These are phyloP conservation scores for Triops longicaudatus DNA, from an alignment of 1,140 invertebrate species.

Conservation along the genomic window DNA sequence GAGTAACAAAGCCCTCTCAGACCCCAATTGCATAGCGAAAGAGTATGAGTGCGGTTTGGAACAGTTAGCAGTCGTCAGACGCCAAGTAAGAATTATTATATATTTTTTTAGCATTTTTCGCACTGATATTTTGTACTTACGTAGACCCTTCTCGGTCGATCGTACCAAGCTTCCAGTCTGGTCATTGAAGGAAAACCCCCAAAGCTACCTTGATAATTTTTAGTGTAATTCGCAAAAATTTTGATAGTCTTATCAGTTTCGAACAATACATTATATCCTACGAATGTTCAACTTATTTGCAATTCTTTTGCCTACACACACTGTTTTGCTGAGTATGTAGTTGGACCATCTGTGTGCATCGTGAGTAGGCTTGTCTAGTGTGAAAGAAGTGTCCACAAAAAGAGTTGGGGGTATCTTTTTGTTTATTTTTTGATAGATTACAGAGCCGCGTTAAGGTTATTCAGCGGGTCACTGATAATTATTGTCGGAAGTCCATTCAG, in stretches of 20 bases:
- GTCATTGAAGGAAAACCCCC: background rate
- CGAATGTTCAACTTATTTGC: background rate
- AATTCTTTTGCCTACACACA: background rate
- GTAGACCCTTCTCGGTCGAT: background rate
- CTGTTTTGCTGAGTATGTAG: background rate
- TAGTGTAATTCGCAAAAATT: background rate
- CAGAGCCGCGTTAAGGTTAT: background rate
- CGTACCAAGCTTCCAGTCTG: background rate
- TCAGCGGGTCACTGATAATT: background rate
- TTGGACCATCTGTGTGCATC: slow-evolving; percentile 16
- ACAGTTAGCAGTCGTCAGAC: slow-evolving; percentile 20
- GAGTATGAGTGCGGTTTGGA: background rate
- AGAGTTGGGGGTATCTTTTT: background rate
- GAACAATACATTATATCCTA: slow-evolving; percentile 6
- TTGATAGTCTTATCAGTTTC: background rate
- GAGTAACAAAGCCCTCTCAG: slow-evolving; percentile 17
- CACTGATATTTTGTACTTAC: background rate
- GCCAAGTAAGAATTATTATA: slow-evolving; percentile 19
- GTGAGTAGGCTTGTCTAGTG: background rate
- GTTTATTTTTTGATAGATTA: background rate
- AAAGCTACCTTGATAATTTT: background rate
- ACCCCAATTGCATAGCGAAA: background rate
- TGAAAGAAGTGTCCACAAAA: background rate
- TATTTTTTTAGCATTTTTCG: background rate
- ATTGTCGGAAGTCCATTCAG: background rate